Conservation (phyloP, 92 coral and sea anemone species). For the Zoanthus sociatus region DNA sequence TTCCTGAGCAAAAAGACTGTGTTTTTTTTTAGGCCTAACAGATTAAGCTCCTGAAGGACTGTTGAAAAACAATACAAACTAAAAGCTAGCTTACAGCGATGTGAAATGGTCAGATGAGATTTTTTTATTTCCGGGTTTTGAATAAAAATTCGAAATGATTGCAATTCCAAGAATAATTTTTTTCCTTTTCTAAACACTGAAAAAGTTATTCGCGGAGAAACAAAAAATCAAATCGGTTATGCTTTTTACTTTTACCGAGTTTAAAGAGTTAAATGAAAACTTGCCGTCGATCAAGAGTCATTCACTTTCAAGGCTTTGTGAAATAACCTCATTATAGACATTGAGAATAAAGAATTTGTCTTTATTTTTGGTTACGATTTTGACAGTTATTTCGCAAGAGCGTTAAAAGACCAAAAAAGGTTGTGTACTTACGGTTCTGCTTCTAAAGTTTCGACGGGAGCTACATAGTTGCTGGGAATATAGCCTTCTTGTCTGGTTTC, state of each 20-base stretch:
- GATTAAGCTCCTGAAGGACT: neutral
- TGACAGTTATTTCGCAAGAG: constrained; percentile 3
- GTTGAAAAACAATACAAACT: neutral
- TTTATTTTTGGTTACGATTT: constrained; percentile 17
- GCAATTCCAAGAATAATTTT: neutral
- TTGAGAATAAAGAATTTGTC: neutral
- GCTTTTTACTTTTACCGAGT: neutral
- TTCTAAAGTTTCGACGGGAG: constrained; percentile 85
- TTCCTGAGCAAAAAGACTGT: neutral
- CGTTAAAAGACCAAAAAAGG: neutral
- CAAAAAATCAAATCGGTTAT: neutral
- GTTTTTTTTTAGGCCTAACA: neutral
- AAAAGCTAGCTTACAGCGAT: constrained; percentile 12
- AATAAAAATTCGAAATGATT: neutral
- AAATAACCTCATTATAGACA: neutral
- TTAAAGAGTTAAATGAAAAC: neutral
- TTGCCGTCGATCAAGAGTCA: neutral
- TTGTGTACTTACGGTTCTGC: constrained; percentile 94
- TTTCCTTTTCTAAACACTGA: neutral
- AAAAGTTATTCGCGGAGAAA: neutral
- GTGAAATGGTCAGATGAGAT: neutral
- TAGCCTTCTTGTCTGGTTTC: constrained; percentile 78
- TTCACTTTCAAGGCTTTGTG: neutral
- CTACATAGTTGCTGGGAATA: constrained; percentile 98
- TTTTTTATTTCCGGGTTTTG: constrained; percentile 32